Conservation (phyloP, 1,140 invertebrate genomes). For the Formica selysi region DNA sequence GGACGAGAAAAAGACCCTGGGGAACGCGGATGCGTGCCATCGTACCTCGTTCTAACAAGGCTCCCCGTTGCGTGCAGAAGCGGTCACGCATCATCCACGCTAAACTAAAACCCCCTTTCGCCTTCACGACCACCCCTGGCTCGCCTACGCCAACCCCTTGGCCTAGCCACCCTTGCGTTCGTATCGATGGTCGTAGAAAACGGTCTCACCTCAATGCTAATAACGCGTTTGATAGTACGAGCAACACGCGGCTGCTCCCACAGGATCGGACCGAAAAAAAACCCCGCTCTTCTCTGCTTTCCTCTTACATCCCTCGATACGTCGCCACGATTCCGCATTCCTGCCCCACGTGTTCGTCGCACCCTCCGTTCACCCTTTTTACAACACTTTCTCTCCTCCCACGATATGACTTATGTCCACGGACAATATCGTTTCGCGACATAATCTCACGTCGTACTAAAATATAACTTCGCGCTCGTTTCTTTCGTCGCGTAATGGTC, state of each 20-base stretch:
- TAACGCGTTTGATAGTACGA: conserved; percentile 78
- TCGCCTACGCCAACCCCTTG: conserved; percentile 65
- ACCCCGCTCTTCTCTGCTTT: conserved; percentile 58
- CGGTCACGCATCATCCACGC: conserved; percentile 74
- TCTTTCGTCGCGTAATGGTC: conserved; percentile 62
- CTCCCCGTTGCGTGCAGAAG: conserved; percentile 69
- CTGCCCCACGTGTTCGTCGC: conserved; percentile 36
- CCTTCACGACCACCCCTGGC: conserved; percentile 59
- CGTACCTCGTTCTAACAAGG: conserved; percentile 75
- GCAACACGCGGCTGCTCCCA: conserved; percentile 80
- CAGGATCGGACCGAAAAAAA: conserved; percentile 51
- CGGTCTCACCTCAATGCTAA: conserved; percentile 79
- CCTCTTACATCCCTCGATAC: conserved; percentile 36
- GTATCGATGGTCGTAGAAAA: conserved; percentile 79
- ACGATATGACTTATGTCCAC: conserved; percentile 75
- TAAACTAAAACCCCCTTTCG: conserved; percentile 69
- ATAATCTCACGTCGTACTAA: conserved; percentile 55
- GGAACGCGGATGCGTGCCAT: conserved; percentile 71
- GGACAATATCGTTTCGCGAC: conserved; percentile 60
- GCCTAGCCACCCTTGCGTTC: conserved; percentile 54
- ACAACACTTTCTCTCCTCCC: conserved; percentile 56
- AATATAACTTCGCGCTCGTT: conserved; percentile 29
- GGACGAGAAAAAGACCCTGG: conserved; percentile 65
- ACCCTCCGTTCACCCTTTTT: conserved; percentile 60
- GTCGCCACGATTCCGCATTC: conserved; percentile 9